Evolutionary conservation across 2,888 invertebrate species (phyloP).

Genomic region (Ophion ventricosus): DNA sequence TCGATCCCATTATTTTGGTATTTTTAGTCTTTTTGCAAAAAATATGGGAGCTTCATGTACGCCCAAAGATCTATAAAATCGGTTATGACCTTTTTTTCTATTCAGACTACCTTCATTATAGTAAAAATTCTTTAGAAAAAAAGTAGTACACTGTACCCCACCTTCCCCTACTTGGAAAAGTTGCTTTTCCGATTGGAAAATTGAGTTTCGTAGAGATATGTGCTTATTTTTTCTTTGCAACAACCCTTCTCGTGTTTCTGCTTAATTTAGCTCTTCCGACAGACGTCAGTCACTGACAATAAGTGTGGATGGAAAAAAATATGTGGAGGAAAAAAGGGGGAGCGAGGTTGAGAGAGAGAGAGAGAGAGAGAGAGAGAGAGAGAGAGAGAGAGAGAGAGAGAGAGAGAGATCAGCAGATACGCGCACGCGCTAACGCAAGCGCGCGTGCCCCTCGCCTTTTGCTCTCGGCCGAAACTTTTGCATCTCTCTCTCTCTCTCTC

Average conservation of each 20-base stretch:
- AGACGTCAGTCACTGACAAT: slow-evolving; percentile 42
- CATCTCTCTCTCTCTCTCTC: slow-evolving; percentile 18
- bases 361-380: slow-evolving; percentile 19
- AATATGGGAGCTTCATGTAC: too few species aligned
- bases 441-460: slow-evolving; percentile 60
- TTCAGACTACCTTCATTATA: too few species aligned
- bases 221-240: slow-evolving; percentile 28
- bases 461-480: slow-evolving; percentile 40
- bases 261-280: slow-evolving; percentile 38
- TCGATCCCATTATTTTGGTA: too few species aligned
- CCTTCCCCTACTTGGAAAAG: too few species aligned
- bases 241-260: slow-evolving; percentile 26
- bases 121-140: too few species aligned
- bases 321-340: slow-evolving; percentile 15
- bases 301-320: slow-evolving; percentile 59
- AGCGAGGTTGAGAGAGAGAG: background rate
- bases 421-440: slow-evolving; percentile 66
- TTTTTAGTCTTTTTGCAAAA: too few species aligned
- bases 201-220: background rate
- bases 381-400: slow-evolving; percentile 31
- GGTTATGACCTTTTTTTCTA: too few species aligned
- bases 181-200: background rate
- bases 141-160: too few species aligned
- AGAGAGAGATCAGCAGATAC: slow-evolving; percentile 45
- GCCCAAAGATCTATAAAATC: too few species aligned